These are phyloP conservation scores for Scaptomyza caliginosa DNA, from an alignment of 2,888 invertebrate genomes.

Conservation along the genomic window DNA sequence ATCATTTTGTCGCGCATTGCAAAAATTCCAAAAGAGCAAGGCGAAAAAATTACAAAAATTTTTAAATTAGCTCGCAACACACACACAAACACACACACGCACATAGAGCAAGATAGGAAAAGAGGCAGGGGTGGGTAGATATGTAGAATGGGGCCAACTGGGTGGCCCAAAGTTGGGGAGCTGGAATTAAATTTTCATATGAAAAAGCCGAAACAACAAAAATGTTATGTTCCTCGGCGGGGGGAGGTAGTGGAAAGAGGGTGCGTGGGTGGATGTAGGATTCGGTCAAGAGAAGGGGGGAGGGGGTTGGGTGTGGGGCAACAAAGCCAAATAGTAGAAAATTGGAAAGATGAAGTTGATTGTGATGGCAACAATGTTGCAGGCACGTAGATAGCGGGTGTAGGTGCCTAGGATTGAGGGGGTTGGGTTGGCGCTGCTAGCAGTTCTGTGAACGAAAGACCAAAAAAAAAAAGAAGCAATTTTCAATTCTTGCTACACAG, in stretches of 20 bases:
- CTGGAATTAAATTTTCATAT: constrained; percentile 79
- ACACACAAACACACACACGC: constrained; percentile 34
- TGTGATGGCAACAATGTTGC: constrained; percentile 60
- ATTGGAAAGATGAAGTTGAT: constrained; percentile 80
- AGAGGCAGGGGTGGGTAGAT: constrained; percentile 20
- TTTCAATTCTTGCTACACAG: constrained; percentile 76
- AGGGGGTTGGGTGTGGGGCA: constrained; percentile 14
- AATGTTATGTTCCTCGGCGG: background rate
- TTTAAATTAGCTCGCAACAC: constrained; percentile 79
- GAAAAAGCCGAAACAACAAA: constrained; percentile 54
- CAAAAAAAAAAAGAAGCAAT: constrained; percentile 75
- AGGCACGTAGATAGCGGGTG: background rate
- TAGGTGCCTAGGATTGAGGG: background rate
- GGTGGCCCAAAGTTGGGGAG: constrained; percentile 37
- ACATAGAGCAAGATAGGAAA: constrained; percentile 7
- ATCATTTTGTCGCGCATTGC: constrained; percentile 83
- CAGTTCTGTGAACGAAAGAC: constrained; percentile 34
- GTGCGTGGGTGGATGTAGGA: constrained; percentile 12
- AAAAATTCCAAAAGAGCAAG: constrained; percentile 79
- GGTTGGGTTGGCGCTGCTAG: background rate
- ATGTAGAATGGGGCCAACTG: constrained; percentile 27
- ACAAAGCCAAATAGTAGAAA: constrained; percentile 79
- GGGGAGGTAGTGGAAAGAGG: background rate
- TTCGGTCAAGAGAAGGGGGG: background rate
- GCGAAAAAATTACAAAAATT: constrained; percentile 80